phyloP scores from a whole-genome alignment of 37 sponge, comb jelly and placozoan species.

The Tethya wilhelma region DNA sequence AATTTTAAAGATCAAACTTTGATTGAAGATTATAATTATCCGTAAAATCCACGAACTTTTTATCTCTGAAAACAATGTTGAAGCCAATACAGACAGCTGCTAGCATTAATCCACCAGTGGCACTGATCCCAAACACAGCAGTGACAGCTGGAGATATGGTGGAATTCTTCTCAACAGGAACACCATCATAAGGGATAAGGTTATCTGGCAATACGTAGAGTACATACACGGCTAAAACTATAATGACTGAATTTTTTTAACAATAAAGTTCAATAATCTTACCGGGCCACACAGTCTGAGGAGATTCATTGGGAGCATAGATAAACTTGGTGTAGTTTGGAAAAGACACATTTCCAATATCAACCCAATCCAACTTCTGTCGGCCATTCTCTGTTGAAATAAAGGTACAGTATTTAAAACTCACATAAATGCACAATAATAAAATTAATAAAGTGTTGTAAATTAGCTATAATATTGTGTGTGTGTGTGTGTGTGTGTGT shows the following conservation, averaged over 20 bases:
- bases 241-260: no score
- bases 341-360: neutral
- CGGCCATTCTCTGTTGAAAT: neutral
- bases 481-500: slow-evolving; percentile 1
- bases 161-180: slow-evolving; percentile 9
- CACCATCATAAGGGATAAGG: slow-evolving; percentile 67
- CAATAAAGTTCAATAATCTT: no score
- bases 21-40: no score
- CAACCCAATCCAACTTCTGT: neutral
- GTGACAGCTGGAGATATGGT: slow-evolving; percentile 20
- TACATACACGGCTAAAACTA: no score
- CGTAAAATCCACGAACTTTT: slow-evolving; percentile 31
- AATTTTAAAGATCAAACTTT: no score
- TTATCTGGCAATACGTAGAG: no score
- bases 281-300: neutral
- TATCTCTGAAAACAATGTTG: slow-evolving; percentile 48
- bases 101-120: slow-evolving; percentile 25
- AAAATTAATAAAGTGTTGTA: no score
- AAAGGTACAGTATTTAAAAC: neutral
- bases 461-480: no score
- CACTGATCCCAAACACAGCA: neutral
- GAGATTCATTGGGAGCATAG: neutral
- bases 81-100: slow-evolving; percentile 48
- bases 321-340: neutral
- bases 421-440: no score